These are phyloP conservation scores for Dilophus febrilis DNA, from an alignment of 2,888 invertebrate species.

Conservation along the genomic window DNA sequence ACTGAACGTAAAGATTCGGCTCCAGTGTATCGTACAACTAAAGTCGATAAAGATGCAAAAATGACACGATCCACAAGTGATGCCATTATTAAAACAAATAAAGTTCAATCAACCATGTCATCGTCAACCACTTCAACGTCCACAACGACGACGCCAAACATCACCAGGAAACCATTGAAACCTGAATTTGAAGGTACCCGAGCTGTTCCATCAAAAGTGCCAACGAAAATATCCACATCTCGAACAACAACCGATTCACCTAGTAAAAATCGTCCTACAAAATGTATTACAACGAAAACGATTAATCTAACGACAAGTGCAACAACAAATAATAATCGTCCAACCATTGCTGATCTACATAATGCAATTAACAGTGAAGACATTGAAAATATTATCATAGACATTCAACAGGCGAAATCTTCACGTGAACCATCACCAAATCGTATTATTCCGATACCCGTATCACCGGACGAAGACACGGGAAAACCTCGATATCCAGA, in stretches of 20 bases:
- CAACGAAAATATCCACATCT: constrained; percentile 13
- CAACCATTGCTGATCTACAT: too few relatives aligned
- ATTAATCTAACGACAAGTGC: constrained; percentile 31
- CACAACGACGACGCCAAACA: background rate
- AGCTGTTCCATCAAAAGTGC: constrained; percentile 21
- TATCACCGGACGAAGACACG: constrained; percentile 38
- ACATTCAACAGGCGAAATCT: constrained; percentile 54
- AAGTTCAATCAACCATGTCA: constrained; percentile 17
- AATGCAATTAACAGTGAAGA: constrained; percentile 35
- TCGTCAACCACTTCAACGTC: background rate
- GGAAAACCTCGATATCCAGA: constrained; percentile 55
- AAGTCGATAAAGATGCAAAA: constrained; percentile 32
- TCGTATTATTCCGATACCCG: constrained; percentile 47
- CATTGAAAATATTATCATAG: constrained; percentile 44
- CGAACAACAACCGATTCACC: constrained; percentile 6
- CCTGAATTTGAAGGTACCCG: constrained; percentile 34
- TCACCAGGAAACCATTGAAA: constrained; percentile 31
- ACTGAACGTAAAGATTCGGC: constrained; percentile 28
- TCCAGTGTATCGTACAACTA: constrained; percentile 28
- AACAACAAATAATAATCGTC: too few relatives aligned
- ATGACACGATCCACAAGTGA: constrained; percentile 40
- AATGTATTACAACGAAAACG: constrained; percentile 36
- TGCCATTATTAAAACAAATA: constrained; percentile 34
- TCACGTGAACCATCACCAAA: constrained; percentile 61
- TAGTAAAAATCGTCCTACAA: constrained; percentile 20